Conservation (phyloP, 2,113 vertebrate genomes). For the Mirounga angustirostris region DNA sequence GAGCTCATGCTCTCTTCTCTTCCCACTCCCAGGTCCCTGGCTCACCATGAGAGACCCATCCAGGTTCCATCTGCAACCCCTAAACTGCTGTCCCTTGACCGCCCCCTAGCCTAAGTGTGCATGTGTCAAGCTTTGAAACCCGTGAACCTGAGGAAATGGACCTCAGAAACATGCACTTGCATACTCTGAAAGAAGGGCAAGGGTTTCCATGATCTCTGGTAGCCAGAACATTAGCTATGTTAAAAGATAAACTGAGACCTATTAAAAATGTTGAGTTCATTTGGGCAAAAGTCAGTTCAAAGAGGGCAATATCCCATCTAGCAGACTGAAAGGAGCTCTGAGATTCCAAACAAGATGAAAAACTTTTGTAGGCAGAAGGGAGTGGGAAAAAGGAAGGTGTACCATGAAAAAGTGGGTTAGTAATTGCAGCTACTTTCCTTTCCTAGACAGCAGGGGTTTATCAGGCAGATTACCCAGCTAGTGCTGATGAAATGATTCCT, state of each 20-base stretch:
- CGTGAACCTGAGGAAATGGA: background rate
- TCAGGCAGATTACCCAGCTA: background rate
- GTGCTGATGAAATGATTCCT: background rate
- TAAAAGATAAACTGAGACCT: background rate
- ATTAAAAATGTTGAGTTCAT: background rate
- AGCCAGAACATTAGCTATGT: background rate
- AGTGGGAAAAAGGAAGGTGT: background rate
- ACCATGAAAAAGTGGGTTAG: background rate
- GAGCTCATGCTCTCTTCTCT: background rate
- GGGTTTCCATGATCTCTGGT: background rate
- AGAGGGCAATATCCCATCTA: background rate
- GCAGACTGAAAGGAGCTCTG: background rate
- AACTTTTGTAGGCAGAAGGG: background rate
- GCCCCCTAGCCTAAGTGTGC: background rate
- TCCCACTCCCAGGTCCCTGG: background rate
- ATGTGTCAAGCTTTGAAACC: too few species aligned
- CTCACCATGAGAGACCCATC: background rate
- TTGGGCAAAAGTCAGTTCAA: background rate
- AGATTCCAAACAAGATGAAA: background rate
- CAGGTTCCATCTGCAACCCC: background rate
- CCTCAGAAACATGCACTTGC: background rate
- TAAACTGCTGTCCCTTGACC: background rate
- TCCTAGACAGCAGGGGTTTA: too few species aligned
- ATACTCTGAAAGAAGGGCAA: background rate
- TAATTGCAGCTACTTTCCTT: background rate